These are phyloP conservation scores for Mus spretus DNA, from an alignment of 2,797 vertebrate genomes.

Conservation along the genomic window DNA sequence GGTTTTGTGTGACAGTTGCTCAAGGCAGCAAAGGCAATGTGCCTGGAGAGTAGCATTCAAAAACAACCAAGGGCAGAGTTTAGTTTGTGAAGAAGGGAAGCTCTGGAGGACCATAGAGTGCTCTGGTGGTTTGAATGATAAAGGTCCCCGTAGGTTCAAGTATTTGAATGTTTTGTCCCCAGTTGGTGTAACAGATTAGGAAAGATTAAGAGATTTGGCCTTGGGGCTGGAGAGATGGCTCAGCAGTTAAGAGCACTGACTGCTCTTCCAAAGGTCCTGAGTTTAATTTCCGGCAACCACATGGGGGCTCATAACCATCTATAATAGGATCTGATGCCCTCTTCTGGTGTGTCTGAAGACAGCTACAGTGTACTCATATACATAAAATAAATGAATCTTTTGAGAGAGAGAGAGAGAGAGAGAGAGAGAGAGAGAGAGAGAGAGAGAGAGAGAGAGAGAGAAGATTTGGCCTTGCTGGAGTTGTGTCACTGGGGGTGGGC, in stretches of 20 bases:
- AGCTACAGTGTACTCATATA: no score
- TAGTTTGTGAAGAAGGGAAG: not conserved
- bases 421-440: no score
- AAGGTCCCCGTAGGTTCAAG: not conserved
- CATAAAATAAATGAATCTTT: no score
- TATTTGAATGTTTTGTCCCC: not conserved
- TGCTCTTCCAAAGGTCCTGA: no score
- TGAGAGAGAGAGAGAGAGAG: no score
- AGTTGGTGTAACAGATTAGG: not conserved
- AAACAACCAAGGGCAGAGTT: not conserved
- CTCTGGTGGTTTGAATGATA: not conserved
- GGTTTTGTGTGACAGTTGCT: not conserved
- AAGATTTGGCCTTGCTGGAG: not conserved
- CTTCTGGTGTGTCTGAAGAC: no score
- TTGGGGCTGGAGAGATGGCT: not conserved
- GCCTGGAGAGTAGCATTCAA: not conserved
- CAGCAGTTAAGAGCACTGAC: no score
- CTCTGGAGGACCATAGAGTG: not conserved
- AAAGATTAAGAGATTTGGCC: not conserved
- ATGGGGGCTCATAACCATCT: no score
- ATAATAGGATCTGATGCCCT: no score
- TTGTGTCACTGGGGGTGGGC: not conserved
- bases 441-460: no score
- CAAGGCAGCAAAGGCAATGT: not conserved
- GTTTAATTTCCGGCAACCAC: no score